Evolutionary conservation across 2,113 vertebrate species (phyloP), one percentile per base, ranked within the genome.

Genomic region (Tautogolabrus adspersus): DNA sequence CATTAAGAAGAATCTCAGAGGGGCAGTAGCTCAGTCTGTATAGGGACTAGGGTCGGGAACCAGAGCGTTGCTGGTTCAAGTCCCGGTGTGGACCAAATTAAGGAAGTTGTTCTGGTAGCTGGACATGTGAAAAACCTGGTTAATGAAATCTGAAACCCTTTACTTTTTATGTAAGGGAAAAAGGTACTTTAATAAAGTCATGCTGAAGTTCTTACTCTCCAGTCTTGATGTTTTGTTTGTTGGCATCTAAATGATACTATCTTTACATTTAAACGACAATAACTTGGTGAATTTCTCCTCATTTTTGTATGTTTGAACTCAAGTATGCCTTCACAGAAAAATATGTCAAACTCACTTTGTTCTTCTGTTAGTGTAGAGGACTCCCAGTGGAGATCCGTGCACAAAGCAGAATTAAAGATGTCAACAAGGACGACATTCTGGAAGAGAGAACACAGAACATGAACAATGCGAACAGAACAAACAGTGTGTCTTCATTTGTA

Each of bases 401-500:
- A 59, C 21, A 26, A 66, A 34, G 62, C 44, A 23, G 23, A 71
- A 72, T 78, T 64, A 75, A 51, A 78, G 56, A 73, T 81, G 70
- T 74, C 55, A 72, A 72, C 37, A 70, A 46, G 68, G 63, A 78
- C 44, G 56, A 57, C 44, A 69, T 38, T 72, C 70, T 75, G 55
- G 64, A 66, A 56, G 57, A 59, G 21, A 72, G 54, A 60, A 10
- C 6, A 56, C 64, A 80, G 5, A n/a, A 77, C 42, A 68, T 15
- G 71, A 73, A 70, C 79, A 76, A 47, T 34, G 51, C 82, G 54
- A 82, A 75, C 66, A 81, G 46, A 86, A 87, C 47, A 62, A 77
- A 78, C 81, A 84, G 26, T 61, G 75, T 70, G 83, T 89, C 88
- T 90, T 88, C 71, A 90, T 92, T 90, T 90, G 87, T 87, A 84